These are phyloP conservation scores for Pyrrhura leucotis DNA, from an alignment of 2,797 vertebrate species.

Conservation along the genomic window DNA sequence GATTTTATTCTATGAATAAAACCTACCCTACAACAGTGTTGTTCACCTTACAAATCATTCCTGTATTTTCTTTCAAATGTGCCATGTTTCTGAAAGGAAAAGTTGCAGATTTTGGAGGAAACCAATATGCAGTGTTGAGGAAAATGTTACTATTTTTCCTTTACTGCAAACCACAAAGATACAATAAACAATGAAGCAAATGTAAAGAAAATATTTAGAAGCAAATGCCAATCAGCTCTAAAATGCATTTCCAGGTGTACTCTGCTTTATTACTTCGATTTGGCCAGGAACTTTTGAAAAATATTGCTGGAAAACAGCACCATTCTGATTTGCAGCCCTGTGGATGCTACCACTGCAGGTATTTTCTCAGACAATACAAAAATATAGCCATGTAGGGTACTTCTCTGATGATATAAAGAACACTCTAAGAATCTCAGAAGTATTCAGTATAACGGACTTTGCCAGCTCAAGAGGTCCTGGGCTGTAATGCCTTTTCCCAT, in stretches of 20 bases:
- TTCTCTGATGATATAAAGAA: neutral
- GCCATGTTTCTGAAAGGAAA: neutral
- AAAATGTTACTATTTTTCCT: neutral
- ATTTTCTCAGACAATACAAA: neutral
- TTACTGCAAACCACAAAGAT: neutral
- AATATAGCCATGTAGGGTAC: neutral
- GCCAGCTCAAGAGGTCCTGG: neutral
- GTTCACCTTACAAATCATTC: neutral
- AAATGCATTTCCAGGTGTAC: neutral
- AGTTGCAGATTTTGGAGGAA: neutral
- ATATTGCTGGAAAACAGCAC: neutral
- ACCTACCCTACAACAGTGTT: neutral
- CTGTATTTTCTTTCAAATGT: neutral
- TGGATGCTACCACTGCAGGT: neutral
- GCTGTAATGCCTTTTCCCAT: neutral
- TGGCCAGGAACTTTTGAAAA: neutral
- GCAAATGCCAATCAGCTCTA: neutral
- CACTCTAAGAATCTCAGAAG: neutral
- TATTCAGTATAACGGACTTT: neutral
- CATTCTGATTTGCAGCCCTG: neutral
- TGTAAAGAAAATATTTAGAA: neutral
- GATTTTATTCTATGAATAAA: neutral
- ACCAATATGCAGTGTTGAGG: neutral
- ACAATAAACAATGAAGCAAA: neutral
- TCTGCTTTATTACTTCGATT: neutral